Evolutionary conservation across 2,888 invertebrate genomes (phyloP), one percentile per base, ranked within the genome.

Genomic region (Vesta saturnalis): DNA sequence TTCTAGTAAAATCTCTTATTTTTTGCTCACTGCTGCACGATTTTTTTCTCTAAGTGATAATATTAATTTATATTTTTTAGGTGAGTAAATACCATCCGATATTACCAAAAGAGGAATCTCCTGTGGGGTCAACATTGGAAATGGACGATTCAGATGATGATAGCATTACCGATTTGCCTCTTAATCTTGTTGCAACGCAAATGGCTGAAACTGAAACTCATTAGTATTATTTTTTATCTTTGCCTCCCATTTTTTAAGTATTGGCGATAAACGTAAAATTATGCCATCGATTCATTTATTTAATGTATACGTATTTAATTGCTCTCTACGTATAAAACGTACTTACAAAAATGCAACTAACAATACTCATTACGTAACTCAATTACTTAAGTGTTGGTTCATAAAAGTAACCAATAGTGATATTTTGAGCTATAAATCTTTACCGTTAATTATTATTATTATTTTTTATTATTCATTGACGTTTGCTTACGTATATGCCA

Each of bases 151-250:
- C 82, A 0, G 86, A 86, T 65, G 86, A 86, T 69, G 87, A 87
- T 61, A 86, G 85, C 75, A 85, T 86, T 73, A 83, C 85, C 76
- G 91, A 91, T 74, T 87, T 90, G 74, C 92, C 92, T 12, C 83
- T 92, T 69, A 92, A 92, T 83, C 85, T 92, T 73, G 92, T 91
- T 59, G 88, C 91, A 54, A 90, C 90, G 61, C 91, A 91, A 82
- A 87, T 89, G 75, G 87, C 90, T 69, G 88, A 90, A 74, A 85
- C 87, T 60, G 89, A 83, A 73, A 77, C 81, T 49, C 83, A 81
- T 74, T 84, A 78, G 79, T 62, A 64, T 64, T 70, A 66, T 61
- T 68, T 39, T 19, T 3, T 39, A 2, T 23, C 23, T 39, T 39
- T 39, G 39, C 39, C 39, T 39, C 12, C n/a, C 39, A 39, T 39